Evolutionary conservation across 2,888 invertebrate genomes (phyloP).

Genomic region (Ceraclea dissimilis): DNA sequence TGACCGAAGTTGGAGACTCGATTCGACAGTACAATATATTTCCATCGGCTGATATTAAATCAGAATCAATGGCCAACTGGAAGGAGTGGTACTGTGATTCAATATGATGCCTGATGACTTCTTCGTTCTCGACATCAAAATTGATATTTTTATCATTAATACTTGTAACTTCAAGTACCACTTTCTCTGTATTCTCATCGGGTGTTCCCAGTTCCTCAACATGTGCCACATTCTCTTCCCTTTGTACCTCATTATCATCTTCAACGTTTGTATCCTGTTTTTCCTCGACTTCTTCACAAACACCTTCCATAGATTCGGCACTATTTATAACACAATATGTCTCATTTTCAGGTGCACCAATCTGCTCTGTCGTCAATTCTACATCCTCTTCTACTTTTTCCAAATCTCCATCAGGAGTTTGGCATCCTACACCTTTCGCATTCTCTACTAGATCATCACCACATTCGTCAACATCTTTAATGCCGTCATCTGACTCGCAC

Average conservation of each 20-base stretch:
- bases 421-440: no score
- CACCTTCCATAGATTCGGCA: no score
- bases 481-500: no score
- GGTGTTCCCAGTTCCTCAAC: not conserved
- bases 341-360: not conserved
- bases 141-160: not conserved
- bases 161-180: not conserved
- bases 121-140: not conserved
- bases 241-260: not conserved
- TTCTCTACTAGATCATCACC: not conserved
- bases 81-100: constrained; percentile 1
- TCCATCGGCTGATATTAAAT: constrained; percentile 5
- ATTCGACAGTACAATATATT: constrained; percentile 7
- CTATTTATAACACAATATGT: not conserved
- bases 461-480: not conserved
- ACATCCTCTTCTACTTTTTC: no score
- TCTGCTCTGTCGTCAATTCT: not conserved
- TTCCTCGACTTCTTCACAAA: no score
- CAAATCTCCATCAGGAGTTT: no score
- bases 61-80: constrained; percentile 1
- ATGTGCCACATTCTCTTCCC: not conserved
- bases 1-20: not conserved
- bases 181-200: not conserved
- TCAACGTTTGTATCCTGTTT: not conserved
- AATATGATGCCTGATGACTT: not conserved